Percentiles rank a stretch among this genome's conserved stretches.
These are phyloP conservation scores for Torymus tubicola DNA, from an alignment of 2,888 invertebrate species.

Conservation along the genomic window DNA sequence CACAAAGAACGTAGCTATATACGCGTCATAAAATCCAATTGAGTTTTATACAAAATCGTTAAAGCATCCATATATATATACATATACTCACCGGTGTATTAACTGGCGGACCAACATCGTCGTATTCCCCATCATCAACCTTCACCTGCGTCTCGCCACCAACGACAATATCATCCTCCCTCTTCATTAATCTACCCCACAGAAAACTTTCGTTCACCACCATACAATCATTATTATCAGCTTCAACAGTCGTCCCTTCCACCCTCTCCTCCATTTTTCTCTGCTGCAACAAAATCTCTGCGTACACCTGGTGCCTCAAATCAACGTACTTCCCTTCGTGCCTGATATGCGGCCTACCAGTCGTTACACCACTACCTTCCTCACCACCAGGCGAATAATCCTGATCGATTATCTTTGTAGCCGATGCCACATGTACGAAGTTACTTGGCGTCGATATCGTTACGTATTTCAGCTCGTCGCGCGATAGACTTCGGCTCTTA, in stretches of 20 bases:
- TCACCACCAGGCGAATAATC: constrained; percentile 17
- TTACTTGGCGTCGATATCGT: constrained; percentile 71
- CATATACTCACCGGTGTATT: constrained; percentile 25
- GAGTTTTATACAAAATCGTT: too few species aligned
- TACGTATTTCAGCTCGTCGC: constrained; percentile 63
- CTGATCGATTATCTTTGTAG: constrained; percentile 59
- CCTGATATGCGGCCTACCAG: constrained; percentile 59
- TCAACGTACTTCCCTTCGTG: constrained; percentile 68
- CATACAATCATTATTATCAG: too few species aligned
- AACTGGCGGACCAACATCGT: constrained; percentile 62
- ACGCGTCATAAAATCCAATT: too few species aligned
- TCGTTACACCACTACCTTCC: constrained; percentile 15
- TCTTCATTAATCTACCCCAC: constrained; percentile 60
- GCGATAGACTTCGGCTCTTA: constrained; percentile 59
- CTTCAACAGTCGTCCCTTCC: too few species aligned
- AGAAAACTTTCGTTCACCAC: constrained; percentile 64
- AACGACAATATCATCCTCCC: too few species aligned
- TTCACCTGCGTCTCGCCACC: background rate
- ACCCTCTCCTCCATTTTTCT: too few species aligned
- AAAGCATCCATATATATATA: too few species aligned
- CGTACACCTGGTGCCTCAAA: constrained; percentile 37
- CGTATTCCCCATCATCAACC: constrained; percentile 59
- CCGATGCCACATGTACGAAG: constrained; percentile 72
- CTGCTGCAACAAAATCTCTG: constrained; percentile 4
- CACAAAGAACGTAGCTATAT: too few species aligned